phyloP scores from a whole-genome alignment of 2,888 invertebrate genomes.

The Ischnus inquisitorius region DNA sequence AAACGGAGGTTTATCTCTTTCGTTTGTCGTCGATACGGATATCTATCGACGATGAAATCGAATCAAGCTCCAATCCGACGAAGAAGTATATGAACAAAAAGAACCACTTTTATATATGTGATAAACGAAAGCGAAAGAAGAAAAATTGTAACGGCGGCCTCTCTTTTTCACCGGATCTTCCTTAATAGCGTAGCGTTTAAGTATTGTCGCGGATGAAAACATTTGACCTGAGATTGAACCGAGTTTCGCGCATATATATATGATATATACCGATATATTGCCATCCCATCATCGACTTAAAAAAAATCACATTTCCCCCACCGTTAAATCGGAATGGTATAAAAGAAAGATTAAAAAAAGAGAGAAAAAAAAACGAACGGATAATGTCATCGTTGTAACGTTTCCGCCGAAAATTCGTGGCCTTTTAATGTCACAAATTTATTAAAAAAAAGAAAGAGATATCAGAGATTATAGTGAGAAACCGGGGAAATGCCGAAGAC shows the following conservation, averaged over 20 bases:
- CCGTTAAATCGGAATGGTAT: neutral
- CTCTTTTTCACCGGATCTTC: slow-evolving; percentile 59
- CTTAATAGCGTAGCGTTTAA: slow-evolving; percentile 45
- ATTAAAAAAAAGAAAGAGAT: neutral
- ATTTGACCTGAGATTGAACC: slow-evolving; percentile 22
- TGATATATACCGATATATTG: slow-evolving; percentile 5
- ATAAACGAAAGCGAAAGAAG: slow-evolving; percentile 36
- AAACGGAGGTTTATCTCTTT: slow-evolving; percentile 1
- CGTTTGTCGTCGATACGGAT: neutral
- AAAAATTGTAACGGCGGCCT: slow-evolving; percentile 42
- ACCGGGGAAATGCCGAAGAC: neutral
- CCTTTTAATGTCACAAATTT: slow-evolving; percentile 60
- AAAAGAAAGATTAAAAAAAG: slow-evolving; percentile 20
- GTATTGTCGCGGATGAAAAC: slow-evolving; percentile 15
- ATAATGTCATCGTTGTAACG: slow-evolving; percentile 10
- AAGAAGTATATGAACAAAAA: slow-evolving; percentile 40
- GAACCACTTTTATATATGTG: slow-evolving; percentile 59
- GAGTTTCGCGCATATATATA: slow-evolving; percentile 13
- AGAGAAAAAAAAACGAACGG: neutral
- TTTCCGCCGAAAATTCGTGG: slow-evolving; percentile 61
- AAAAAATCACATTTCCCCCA: slow-evolving; percentile 19
- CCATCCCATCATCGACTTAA: slow-evolving; percentile 26
- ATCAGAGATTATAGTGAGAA: slow-evolving; percentile 16
- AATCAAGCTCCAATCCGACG: slow-evolving; percentile 23
- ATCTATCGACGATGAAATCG: neutral